Conservation (phyloP, 2,797 vertebrate species). For the Phyllotis vaccarum region DNA sequence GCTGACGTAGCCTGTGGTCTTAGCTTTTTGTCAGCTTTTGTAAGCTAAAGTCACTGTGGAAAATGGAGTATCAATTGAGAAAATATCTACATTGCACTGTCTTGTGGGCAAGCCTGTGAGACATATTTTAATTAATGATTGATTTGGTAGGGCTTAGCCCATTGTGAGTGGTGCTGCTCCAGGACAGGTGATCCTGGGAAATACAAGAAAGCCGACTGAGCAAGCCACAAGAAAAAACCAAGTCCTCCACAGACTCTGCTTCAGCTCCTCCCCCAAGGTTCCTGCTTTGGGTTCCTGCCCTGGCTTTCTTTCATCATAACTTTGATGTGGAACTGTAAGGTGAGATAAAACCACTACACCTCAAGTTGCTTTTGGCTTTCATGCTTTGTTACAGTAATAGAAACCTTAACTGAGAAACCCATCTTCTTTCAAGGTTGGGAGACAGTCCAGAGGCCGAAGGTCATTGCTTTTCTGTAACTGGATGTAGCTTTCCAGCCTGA, state of each 20-base stretch:
- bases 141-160: not conserved
- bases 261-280: not conserved
- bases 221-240: not conserved
- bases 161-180: not conserved
- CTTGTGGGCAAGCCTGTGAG: not conserved
- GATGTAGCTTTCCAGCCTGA: not conserved
- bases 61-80: not conserved
- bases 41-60: not conserved
- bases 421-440: not conserved
- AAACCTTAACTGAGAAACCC: not conserved
- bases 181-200: not conserved
- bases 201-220: not conserved
- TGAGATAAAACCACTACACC: not conserved
- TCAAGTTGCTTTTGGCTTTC: not conserved
- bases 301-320: not conserved
- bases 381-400: not conserved
- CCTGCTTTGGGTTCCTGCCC: not conserved
- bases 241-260: not conserved
- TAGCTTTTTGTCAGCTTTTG: not conserved
- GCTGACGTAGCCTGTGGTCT: not conserved
- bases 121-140: not conserved
- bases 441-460: not conserved
- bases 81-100: not conserved
- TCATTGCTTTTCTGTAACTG: not conserved
- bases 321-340: not conserved